Evolutionary conservation across 2,888 invertebrate species (phyloP).

Genomic region (Drosophila neotestacea): DNA sequence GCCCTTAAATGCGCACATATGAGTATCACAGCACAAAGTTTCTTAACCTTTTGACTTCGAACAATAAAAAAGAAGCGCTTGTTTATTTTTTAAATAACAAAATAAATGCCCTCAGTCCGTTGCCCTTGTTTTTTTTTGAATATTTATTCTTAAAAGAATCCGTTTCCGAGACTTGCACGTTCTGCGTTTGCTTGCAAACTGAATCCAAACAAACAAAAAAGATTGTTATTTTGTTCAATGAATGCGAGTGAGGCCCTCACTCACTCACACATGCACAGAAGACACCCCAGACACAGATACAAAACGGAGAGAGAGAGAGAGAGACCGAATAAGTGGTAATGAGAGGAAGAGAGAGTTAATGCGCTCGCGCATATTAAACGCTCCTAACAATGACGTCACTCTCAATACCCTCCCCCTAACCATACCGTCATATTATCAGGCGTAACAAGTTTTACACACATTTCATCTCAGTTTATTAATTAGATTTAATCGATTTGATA

Average conservation of each 20-base stretch:
- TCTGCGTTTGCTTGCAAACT: conserved; percentile 78
- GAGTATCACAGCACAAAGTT: conserved; percentile 50
- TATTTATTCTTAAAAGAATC: conserved; percentile 20
- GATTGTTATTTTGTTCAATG: conserved; percentile 53
- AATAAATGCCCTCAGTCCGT: conserved; percentile 41
- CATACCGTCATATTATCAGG: conserved; percentile 12
- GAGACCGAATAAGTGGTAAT: conserved; percentile 18
- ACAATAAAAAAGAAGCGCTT: conserved; percentile 29
- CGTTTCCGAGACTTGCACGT: conserved; percentile 67
- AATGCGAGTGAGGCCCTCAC: conserved; percentile 21
- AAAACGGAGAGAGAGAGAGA: conserved; percentile 14
- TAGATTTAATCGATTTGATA: conserved; percentile 1
- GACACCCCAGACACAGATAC: conserved; percentile 15
- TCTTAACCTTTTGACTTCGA: conserved; percentile 68
- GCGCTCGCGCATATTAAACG: conserved; percentile 60
- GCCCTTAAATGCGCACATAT: conserved; percentile 10
- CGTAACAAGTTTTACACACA: not conserved
- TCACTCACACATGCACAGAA: conserved; percentile 27
- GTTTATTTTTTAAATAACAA: conserved; percentile 50
- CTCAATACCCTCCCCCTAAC: conserved; percentile 5
- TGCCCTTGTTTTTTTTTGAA: conserved; percentile 16
- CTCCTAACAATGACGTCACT: conserved; percentile 53
- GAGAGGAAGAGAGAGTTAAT: conserved; percentile 40
- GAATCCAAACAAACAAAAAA: conserved; percentile 60
- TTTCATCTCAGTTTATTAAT: not conserved